These are phyloP conservation scores for Oreochromis spilurus DNA, from an alignment of 2,113 vertebrate species.

Conservation along the genomic window DNA sequence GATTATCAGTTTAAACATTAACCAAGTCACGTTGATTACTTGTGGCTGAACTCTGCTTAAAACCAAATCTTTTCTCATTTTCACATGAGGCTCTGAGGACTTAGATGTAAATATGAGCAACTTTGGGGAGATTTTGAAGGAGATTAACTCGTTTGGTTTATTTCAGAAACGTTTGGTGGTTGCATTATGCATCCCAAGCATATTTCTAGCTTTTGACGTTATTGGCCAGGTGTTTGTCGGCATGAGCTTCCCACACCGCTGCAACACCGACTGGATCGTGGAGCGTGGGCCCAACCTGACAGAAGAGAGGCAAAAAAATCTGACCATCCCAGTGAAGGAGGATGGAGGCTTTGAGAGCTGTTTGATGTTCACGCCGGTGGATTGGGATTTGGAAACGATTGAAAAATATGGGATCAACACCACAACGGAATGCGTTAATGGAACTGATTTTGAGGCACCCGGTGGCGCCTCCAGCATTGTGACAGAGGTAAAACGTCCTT, in stretches of 20 bases:
- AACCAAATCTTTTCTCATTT: neutral
- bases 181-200: constrained; percentile 62
- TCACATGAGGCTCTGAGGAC: neutral
- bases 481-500: constrained; percentile 61
- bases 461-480: constrained; percentile 58
- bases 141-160: constrained; percentile 78
- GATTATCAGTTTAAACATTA: constrained; percentile 46
- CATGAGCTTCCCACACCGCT: constrained; percentile 69
- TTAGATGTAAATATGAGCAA: constrained; percentile 58
- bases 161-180: constrained; percentile 80
- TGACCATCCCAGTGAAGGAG: constrained; percentile 71
- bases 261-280: constrained; percentile 82
- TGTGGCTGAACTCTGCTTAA: neutral
- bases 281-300: constrained; percentile 72
- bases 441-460: constrained; percentile 72
- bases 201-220: constrained; percentile 73
- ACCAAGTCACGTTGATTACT: neutral
- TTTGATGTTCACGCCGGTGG: constrained; percentile 77
- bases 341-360: constrained; percentile 75
- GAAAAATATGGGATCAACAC: constrained; percentile 70
- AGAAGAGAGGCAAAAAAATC: constrained; percentile 57
- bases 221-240: constrained; percentile 82
- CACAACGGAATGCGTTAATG: constrained; percentile 68
- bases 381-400: constrained; percentile 70
- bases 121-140: constrained; percentile 72